These are phyloP conservation scores for Actinernus sp. DNA, from an alignment of 92 coral and sea anemone species.

Conservation along the genomic window DNA sequence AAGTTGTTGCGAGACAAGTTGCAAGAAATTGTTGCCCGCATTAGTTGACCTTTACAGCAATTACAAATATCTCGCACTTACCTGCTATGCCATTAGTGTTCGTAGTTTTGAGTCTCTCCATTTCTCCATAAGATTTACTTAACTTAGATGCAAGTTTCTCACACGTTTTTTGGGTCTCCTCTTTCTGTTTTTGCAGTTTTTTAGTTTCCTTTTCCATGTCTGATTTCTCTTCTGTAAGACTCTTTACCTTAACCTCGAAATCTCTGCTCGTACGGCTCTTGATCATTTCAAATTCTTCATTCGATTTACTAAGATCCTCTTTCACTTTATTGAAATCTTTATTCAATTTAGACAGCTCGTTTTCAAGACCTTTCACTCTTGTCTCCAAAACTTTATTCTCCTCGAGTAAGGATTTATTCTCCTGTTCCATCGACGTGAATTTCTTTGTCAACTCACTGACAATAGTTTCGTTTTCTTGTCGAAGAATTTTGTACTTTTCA, in stretches of 20 bases:
- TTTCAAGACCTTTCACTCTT: constrained; percentile 24
- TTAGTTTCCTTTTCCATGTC: constrained; percentile 57
- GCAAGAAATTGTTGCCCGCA: too few species aligned
- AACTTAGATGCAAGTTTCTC: constrained; percentile 83
- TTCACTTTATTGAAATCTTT: constrained; percentile 34
- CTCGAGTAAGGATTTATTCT: constrained; percentile 40
- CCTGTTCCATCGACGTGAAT: constrained; percentile 57
- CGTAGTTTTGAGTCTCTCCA: constrained; percentile 40
- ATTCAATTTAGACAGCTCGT: constrained; percentile 17
- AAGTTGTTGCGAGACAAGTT: too few species aligned
- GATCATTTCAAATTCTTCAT: constrained; percentile 3
- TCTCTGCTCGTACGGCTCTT: neutral
- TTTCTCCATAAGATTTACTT: constrained; percentile 73
- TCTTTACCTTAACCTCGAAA: constrained; percentile 54
- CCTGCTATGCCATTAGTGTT: constrained; percentile 8
- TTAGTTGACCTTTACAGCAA: too few species aligned
- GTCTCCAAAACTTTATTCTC: constrained; percentile 49
- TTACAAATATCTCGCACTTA: too few species aligned
- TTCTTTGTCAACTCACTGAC: constrained; percentile 65
- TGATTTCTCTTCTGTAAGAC: constrained; percentile 24
- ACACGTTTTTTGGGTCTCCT: constrained; percentile 77
- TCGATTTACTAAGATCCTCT: constrained; percentile 21
- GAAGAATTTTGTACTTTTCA: constrained; percentile 22
- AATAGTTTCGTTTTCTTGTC: constrained; percentile 64
- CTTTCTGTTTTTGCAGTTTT: constrained; percentile 66